These are phyloP conservation scores for Leptogaster cylindrica DNA, from an alignment of 2,888 invertebrate genomes.

Conservation along the genomic window DNA sequence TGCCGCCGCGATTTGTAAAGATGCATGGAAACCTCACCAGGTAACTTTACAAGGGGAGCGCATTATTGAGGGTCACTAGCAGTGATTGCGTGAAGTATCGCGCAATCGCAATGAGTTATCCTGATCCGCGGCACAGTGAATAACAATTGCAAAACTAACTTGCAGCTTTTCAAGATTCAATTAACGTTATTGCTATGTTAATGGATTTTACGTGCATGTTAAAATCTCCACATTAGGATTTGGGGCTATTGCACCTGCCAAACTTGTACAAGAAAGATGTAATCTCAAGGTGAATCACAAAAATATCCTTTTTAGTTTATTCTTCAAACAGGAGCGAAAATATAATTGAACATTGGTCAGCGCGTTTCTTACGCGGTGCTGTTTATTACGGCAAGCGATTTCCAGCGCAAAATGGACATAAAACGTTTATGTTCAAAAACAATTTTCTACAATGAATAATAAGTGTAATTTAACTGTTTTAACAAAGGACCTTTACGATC, in stretches of 20 bases:
- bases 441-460: no score
- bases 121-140: not conserved
- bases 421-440: no score
- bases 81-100: not conserved
- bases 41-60: slow-evolving; percentile 32
- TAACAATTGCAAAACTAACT: slow-evolving; percentile 31
- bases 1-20: not conserved
- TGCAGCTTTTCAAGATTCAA: slow-evolving; percentile 38
- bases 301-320: no score
- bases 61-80: slow-evolving; percentile 11
- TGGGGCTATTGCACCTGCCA: slow-evolving; percentile 15
- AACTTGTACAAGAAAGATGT: no score
- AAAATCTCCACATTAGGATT: slow-evolving; percentile 32
- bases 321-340: no score
- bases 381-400: no score
- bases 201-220: slow-evolving; percentile 36
- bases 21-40: slow-evolving; percentile 13
- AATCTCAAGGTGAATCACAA: no score
- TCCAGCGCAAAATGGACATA: no score
- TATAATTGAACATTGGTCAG: no score
- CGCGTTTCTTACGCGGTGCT: no score
- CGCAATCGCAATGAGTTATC: not conserved
- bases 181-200: slow-evolving; percentile 37
- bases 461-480: no score
- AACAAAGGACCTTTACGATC: no score